Evolutionary conservation across 2,888 invertebrate genomes (phyloP).

Genomic region (Limnephilus auricula): DNA sequence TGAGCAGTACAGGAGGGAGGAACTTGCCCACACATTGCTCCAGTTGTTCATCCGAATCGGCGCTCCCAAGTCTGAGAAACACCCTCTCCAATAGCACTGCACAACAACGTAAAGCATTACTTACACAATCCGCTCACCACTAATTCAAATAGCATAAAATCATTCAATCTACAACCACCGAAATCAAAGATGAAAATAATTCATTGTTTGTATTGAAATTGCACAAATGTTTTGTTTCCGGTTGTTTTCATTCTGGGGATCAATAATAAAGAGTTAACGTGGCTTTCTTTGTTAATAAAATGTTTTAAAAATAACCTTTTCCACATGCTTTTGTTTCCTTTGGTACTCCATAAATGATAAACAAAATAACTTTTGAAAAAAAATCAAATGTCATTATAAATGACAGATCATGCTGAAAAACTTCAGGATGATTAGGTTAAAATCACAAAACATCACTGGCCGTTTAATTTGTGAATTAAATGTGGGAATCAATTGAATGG

Average conservation of each 20-base stretch:
- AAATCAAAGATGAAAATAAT: background rate
- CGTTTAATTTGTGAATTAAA: background rate
- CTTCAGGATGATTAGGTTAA: conserved; percentile 41
- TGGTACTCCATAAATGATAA: background rate
- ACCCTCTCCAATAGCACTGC: conserved; percentile 92
- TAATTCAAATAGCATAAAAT: background rate
- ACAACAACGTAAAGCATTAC: background rate
- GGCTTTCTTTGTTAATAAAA: background rate
- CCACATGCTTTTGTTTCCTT: background rate
- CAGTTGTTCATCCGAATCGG: conserved; percentile 93
- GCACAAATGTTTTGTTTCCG: background rate
- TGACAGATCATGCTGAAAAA: conserved; percentile 54
- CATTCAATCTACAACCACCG: background rate
- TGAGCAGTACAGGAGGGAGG: conserved; percentile 92
- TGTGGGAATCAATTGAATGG: background rate
- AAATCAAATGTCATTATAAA: conserved; percentile 48
- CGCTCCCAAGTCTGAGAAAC: conserved; percentile 91
- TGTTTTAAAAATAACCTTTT: background rate
- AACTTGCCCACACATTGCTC: conserved; percentile 89
- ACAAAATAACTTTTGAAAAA: background rate
- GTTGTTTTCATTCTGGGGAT: background rate
- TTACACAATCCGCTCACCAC: background rate
- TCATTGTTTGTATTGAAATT: background rate
- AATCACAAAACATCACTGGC: background rate
- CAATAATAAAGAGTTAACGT: background rate